Conservation (phyloP, 2,797 vertebrate genomes). For the Melanotaenia parkinsoni region DNA sequence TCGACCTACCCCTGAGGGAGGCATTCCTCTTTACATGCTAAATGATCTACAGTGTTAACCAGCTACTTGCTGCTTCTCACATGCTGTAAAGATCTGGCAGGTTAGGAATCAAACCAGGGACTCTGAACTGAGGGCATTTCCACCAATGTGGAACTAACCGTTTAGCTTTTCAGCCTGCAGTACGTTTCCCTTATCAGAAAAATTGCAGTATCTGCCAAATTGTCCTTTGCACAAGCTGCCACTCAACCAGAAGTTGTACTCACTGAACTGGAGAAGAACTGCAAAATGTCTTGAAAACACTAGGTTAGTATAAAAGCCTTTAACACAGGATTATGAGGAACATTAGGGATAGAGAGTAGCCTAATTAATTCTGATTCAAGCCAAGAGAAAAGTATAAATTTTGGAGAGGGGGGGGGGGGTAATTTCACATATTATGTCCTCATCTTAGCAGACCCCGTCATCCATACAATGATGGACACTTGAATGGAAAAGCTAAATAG, state of each 20-base stretch:
- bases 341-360: not conserved
- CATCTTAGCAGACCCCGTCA: constrained; percentile 12
- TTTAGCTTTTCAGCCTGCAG: not conserved
- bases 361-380: not conserved
- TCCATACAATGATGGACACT: constrained; percentile 21
- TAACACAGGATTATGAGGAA: not conserved
- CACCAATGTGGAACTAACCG: not conserved
- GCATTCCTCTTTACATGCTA: not conserved
- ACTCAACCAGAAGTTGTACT: not conserved
- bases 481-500: constrained; percentile 16
- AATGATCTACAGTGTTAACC: not conserved
- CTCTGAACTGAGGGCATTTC: not conserved
- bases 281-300: not conserved
- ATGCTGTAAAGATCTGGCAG: not conserved
- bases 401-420: too few species aligned
- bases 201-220: not conserved
- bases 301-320: not conserved
- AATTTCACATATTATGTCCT: constrained; percentile 23
- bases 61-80: not conserved
- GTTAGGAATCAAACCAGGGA: not conserved
- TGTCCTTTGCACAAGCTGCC: not conserved
- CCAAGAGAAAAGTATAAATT: not conserved
- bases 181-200: not conserved
- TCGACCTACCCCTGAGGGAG: not conserved
- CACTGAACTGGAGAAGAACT: not conserved